phyloP scores from a whole-genome alignment of 2,888 invertebrate species.

The Cristatella mucedo region DNA sequence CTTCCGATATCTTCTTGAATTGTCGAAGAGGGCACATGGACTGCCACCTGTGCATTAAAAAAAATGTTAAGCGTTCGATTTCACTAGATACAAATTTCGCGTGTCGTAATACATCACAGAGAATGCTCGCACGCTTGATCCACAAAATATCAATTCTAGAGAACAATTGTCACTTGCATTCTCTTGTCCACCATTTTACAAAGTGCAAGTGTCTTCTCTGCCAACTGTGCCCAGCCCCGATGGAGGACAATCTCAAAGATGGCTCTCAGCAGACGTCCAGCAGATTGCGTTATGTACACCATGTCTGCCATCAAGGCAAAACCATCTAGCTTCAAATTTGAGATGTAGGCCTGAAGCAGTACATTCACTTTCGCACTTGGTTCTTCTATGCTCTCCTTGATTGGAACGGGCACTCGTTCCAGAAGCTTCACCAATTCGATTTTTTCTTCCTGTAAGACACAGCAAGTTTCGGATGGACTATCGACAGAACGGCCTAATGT shows the following conservation, averaged over 20 bases:
- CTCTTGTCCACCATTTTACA: constrained; percentile 97
- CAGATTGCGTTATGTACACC: constrained; percentile 97
- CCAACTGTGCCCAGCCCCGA: constrained; percentile 88
- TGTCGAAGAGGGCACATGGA: constrained; percentile 95
- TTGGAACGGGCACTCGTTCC: constrained; percentile 89
- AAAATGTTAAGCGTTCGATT: not conserved
- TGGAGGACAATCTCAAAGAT: constrained; percentile 88
- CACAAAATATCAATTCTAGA: too few species aligned
- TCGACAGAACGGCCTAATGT: too few species aligned
- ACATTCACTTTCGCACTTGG: constrained; percentile 91
- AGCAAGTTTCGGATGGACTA: too few species aligned
- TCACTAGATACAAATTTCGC: too few species aligned
- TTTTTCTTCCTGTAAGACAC: constrained; percentile 65
- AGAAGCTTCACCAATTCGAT: constrained; percentile 86
- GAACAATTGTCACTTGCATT: constrained; percentile 55
- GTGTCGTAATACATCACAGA: too few species aligned
- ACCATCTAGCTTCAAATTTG: constrained; percentile 89
- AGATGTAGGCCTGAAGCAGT: constrained; percentile 88
- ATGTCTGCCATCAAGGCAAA: constrained; percentile 98
- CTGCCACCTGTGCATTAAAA: constrained; percentile 55
- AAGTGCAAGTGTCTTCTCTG: constrained; percentile 80
- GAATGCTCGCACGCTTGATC: too few species aligned
- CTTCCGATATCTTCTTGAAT: constrained; percentile 90
- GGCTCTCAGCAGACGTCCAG: constrained; percentile 78
- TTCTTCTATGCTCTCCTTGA: constrained; percentile 95